Percentiles rank a stretch among this genome's conserved stretches.
These are phyloP conservation scores for Drosophila nebulosa DNA, from an alignment of 1,140 invertebrate species.

Conservation along the genomic window DNA sequence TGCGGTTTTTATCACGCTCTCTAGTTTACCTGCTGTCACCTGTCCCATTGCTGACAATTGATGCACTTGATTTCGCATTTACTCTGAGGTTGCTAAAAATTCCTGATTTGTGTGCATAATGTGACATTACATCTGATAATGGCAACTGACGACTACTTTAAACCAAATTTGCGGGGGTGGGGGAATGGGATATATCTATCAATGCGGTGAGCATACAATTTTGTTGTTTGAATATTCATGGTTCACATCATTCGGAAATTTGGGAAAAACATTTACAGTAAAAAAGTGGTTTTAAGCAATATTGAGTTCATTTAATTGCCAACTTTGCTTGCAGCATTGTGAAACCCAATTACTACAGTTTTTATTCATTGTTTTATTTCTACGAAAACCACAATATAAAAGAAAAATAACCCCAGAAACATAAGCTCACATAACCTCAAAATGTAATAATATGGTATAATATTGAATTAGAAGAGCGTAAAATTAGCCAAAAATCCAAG, in stretches of 20 bases:
- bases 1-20: background rate
- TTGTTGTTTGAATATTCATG: background rate
- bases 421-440: slow-evolving; percentile 12
- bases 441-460: slow-evolving; percentile 51
- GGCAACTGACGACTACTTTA: background rate
- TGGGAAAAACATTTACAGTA: no score
- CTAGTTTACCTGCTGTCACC: background rate
- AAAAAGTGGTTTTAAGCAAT: no score
- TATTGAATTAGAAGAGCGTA: slow-evolving; percentile 67
- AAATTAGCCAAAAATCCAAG: slow-evolving; percentile 54
- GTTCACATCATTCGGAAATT: no score
- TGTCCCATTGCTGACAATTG: background rate
- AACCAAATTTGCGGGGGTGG: background rate
- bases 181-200: no score
- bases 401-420: slow-evolving; percentile 7
- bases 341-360: background rate
- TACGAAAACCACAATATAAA: slow-evolving; percentile 8
- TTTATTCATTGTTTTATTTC: slow-evolving; percentile 29
- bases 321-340: background rate
- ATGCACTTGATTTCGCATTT: background rate
- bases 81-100: background rate
- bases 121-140: background rate
- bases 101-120: background rate
- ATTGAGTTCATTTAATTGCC: no score
- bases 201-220: background rate